Base-by-base conservation (phyloP, 2,113 vertebrate genomes). In the Gymnogyps californianus region DNA sequence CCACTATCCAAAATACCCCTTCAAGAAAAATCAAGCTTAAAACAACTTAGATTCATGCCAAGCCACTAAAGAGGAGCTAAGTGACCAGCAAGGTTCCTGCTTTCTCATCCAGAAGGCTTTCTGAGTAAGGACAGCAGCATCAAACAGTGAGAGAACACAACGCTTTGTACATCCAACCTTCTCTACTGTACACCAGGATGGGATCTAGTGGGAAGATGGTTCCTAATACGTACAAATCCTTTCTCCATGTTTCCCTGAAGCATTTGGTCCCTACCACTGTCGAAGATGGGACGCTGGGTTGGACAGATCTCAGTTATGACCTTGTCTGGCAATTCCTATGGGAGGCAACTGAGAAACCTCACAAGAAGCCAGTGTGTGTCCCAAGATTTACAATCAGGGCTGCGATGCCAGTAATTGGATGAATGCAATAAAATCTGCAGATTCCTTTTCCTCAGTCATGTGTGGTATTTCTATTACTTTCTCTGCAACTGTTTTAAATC, bases 401-500 rank as follows among this genome's bases (percentile, higher is more conserved):
- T 62, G 58, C 15, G 1, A 62, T 80, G 91, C 70, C 93, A 88
- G 84, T 87, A 88, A 93, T 12, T 80, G 78, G 70, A 82, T 69
- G n/a, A 95, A 91, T n/a, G 58, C 78, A 93, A 59, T 81, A 92
- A 93, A 95, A 95, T 90, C 76, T 83, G 52, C 69, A 88, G 69
- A 95, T 49, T 57, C 64, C 21, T 96, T 51, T 91, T 81, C 46
- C 94, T 54, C 72, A 78, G 83, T 40, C 36, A 91, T 52, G 4
- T 71, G 74, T 89, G 92, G 61, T 65, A 96, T 94, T 97, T 85
- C 86, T 95, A 64, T 89, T 94, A 94, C 94, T 90, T 96, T 96
- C 67, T 78, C 91, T 93, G 31, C 1, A 24, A 87, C 81, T 92
- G 66, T 93, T 96, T 90, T 75, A 84, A 71, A 86, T 94, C 89